Conservation (phyloP, 2,113 vertebrate genomes). For the Excalfactoria chinensis region DNA sequence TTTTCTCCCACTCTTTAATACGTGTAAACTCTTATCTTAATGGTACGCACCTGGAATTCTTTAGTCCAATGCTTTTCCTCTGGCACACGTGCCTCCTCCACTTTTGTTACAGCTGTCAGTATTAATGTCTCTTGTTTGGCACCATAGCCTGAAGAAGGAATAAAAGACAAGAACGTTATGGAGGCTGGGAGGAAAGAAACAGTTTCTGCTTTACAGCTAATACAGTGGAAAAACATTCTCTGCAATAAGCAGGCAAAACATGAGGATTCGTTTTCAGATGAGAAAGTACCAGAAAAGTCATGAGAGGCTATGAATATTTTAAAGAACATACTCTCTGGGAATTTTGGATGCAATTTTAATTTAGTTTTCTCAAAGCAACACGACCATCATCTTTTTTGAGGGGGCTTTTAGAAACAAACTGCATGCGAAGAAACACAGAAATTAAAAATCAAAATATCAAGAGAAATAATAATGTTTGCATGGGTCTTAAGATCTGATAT, state of each 20-base stretch:
- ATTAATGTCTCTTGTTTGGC: slow-evolving; percentile 79
- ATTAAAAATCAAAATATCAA: background rate
- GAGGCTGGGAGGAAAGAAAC: background rate
- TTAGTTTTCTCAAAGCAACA: background rate
- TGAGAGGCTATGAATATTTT: background rate
- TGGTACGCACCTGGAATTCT: slow-evolving; percentile 79
- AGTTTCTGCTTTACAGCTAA: slow-evolving; percentile 1
- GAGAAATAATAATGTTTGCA: background rate
- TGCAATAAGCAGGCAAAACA: background rate
- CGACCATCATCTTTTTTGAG: background rate
- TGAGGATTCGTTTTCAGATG: background rate
- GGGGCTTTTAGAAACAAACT: background rate
- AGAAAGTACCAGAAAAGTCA: background rate
- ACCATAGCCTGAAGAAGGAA: slow-evolving; percentile 81
- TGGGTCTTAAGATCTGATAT: background rate
- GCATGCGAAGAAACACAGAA: background rate
- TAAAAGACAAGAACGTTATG: slow-evolving; percentile 8
- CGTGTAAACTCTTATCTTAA: background rate
- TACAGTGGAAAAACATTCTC: background rate
- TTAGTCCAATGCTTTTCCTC: slow-evolving; percentile 73
- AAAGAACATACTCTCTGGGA: background rate
- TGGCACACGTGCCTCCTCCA: slow-evolving; percentile 60
- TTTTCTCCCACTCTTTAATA: slow-evolving; percentile 9
- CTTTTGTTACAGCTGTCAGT: slow-evolving; percentile 77
- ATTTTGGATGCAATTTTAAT: background rate